Percentiles rank a stretch among this genome's conserved stretches.
phyloP scores from a whole-genome alignment of 2,888 invertebrate genomes.

The Ornithoptera alexandrae region DNA sequence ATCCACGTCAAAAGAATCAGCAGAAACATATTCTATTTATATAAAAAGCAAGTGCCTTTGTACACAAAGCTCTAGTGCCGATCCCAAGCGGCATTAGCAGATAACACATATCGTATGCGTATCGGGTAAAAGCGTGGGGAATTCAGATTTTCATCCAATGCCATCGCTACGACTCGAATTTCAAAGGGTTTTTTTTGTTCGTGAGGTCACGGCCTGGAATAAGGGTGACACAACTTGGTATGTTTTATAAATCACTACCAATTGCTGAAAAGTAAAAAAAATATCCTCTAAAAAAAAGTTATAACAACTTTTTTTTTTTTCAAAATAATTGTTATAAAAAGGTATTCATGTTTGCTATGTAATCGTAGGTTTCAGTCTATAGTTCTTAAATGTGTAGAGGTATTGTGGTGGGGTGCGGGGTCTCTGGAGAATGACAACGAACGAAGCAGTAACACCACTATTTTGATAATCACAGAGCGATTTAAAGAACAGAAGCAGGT shows the following conservation, averaged over 20 bases:
- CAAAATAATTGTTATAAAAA: too few relatives aligned
- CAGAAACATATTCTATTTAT: conserved; percentile 62
- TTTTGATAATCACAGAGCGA: too few relatives aligned
- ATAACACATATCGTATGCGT: conserved; percentile 73
- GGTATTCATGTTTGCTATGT: too few relatives aligned
- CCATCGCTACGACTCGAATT: conserved; percentile 63
- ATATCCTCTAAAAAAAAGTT: too few relatives aligned
- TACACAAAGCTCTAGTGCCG: conserved; percentile 69
- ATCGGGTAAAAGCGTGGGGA: conserved; percentile 76
- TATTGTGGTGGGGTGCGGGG: too few relatives aligned
- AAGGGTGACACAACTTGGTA: conserved; percentile 34
- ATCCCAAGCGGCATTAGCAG: conserved; percentile 75
- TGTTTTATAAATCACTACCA: conserved; percentile 13
- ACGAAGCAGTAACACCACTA: too few relatives aligned
- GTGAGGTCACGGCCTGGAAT: conserved; percentile 43
- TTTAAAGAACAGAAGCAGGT: too few relatives aligned
- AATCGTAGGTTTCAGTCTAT: too few relatives aligned
- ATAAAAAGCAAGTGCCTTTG: conserved; percentile 73
- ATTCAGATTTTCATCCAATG: conserved; percentile 71
- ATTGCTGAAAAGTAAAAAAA: too few relatives aligned
- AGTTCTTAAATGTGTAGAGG: too few relatives aligned
- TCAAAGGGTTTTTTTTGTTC: conserved; percentile 69
- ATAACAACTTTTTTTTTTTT: too few relatives aligned
- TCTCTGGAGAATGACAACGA: too few relatives aligned
- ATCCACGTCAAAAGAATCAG: conserved; percentile 40